Evolutionary conservation across 2,888 invertebrate species (phyloP), one percentile per base, ranked within the genome.

Genomic region (Agonum fuliginosum): DNA sequence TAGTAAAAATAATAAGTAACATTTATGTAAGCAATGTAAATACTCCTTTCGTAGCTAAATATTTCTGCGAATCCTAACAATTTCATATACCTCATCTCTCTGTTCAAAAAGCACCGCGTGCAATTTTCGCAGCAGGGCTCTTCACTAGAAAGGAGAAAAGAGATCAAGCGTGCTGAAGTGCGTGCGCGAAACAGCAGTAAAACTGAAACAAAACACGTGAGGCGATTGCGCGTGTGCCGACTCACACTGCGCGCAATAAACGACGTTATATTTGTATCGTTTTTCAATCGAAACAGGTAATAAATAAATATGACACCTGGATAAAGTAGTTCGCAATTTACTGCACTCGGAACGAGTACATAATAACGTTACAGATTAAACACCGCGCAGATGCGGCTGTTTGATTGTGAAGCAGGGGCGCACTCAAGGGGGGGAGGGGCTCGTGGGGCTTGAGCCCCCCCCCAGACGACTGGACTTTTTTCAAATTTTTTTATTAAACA

Each of bases 251-350:
- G 78, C 71, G 65, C 65, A 72, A 73, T 73, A 73, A 75, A 65
- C 37, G 73, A 76, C 78, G 80, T 78, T 77, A 79, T 80, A 78
- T 79, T 80, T 79, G 79, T 79, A 79, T 80, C 80, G 79, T 78
- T 80, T 80, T 80, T 80, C 80, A 79, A 79, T 80, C 79, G 78
- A 62, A 69, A 30, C 67, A 65, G 75, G 41, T 78, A 78, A 80
- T 80, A 80, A 80, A 80, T 80, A 80, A 79, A 79, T 78, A 76
- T 80, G 80, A 79, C 80, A 80, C 80, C 79, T 80, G 80, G 78
- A 80, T 75, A 75, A 75, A 67, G 67, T 75, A 75, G 67, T 75
- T 46, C 67, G 75, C 67, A 75, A 75, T 75, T 75, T 75, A 75
- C 75, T 67, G 75, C 75, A 74, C 58, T 30, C 30, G 58, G 58